These are phyloP conservation scores for Neopipo cinnamomea DNA, from an alignment of 2,113 vertebrate species.

Conservation along the genomic window DNA sequence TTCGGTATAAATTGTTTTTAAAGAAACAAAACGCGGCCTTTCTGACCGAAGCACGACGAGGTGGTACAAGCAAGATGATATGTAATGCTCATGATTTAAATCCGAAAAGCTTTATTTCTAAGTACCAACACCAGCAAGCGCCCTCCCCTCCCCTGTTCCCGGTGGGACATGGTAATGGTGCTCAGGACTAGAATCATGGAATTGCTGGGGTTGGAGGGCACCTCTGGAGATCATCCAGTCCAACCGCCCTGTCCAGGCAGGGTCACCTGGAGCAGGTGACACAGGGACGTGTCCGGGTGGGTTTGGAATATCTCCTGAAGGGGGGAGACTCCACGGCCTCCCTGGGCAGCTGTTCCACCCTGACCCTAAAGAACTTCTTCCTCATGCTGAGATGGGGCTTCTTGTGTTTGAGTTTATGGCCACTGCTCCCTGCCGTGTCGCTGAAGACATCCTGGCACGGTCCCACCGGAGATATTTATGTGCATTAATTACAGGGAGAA, in stretches of 20 bases:
- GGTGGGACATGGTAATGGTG: fast-evolving
- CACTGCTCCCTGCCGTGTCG: neutral
- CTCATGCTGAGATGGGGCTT: neutral
- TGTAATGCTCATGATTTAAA: fast-evolving
- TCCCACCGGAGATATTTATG: fast-evolving
- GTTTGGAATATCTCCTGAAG: neutral
- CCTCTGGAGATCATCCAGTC: neutral
- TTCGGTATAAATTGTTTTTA: neutral
- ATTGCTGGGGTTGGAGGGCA: fast-evolving
- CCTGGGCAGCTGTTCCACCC: neutral
- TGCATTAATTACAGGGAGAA: fast-evolving
- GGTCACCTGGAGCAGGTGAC: neutral
- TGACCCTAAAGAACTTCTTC: neutral
- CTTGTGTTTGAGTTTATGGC: neutral
- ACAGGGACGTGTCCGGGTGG: neutral
- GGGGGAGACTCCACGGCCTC: no score
- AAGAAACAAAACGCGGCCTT: neutral
- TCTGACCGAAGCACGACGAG: neutral
- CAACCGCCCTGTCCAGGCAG: neutral
- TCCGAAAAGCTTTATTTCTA: neutral
- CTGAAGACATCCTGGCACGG: neutral
- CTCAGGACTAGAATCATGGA: no score
- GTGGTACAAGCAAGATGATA: fast-evolving
- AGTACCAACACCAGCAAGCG: fast-evolving
- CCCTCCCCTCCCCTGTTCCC: fast-evolving